phyloP scores from a whole-genome alignment of 2,888 invertebrate species.

The Polylopha cassiicola region DNA sequence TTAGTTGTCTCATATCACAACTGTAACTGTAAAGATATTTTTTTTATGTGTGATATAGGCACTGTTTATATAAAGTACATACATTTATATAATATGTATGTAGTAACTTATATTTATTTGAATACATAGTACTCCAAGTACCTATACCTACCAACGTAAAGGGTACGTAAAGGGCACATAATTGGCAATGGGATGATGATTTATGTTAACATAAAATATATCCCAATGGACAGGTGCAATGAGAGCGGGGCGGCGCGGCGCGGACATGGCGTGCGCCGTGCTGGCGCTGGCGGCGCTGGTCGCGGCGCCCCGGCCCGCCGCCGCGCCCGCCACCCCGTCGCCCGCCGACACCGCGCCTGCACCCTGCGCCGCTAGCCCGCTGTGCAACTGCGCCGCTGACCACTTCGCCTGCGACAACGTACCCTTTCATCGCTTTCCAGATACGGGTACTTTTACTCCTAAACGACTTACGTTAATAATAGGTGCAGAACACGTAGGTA shows the following conservation, averaged over 20 bases:
- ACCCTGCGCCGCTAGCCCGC: constrained; percentile 38
- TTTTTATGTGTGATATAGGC: too few species aligned
- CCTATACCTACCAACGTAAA: too few species aligned
- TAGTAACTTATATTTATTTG: too few species aligned
- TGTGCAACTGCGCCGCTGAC: constrained; percentile 49
- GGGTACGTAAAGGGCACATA: too few species aligned
- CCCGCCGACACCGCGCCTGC: constrained; percentile 33
- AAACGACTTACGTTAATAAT: too few species aligned
- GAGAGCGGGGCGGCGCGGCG: constrained; percentile 10
- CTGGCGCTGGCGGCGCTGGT: constrained; percentile 18
- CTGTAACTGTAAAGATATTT: too few species aligned
- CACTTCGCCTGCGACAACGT: constrained; percentile 50
- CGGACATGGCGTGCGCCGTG: constrained; percentile 22
- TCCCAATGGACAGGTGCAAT: neutral
- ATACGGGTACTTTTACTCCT: constrained; percentile 34
- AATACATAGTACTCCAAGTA: too few species aligned
- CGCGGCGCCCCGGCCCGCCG: constrained; percentile 20
- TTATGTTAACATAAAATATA: neutral
- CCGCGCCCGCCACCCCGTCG: constrained; percentile 21
- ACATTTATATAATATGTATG: too few species aligned
- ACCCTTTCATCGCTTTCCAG: constrained; percentile 53
- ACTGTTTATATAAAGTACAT: too few species aligned
- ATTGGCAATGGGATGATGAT: too few species aligned
- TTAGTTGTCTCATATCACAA: too few species aligned
- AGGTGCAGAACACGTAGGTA: neutral